Conservation (phyloP, 2,888 invertebrate species). For the Cryptocephalus primarius region DNA sequence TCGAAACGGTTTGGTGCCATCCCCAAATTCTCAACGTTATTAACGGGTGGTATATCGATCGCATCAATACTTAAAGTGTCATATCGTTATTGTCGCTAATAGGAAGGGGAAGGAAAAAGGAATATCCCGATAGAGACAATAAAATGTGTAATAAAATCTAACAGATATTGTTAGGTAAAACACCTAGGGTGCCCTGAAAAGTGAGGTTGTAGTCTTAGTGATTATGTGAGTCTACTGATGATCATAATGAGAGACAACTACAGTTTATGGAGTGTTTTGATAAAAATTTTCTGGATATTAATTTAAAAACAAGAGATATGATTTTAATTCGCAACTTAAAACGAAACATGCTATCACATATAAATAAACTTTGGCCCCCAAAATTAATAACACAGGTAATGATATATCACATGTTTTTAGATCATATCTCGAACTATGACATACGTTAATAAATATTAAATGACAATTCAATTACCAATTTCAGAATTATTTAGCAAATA, state of each 20-base stretch:
- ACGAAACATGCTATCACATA: no score
- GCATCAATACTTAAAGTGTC: background rate
- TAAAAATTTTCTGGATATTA: no score
- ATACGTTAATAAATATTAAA: no score
- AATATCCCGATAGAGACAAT: background rate
- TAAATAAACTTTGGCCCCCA: no score
- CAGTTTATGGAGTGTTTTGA: no score
- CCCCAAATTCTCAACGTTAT: background rate
- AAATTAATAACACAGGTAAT: no score
- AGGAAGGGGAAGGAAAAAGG: background rate
- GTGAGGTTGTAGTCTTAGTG: conserved; percentile 17
- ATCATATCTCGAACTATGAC: no score
- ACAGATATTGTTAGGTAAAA: conserved; percentile 1
- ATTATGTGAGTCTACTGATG: conserved; percentile 27
- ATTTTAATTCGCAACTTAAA: no score
- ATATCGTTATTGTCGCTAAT: background rate
- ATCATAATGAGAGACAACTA: conserved; percentile 6
- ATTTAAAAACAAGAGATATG: no score
- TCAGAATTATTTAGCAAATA: no score
- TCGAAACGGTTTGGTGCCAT: background rate
- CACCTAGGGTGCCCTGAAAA: conserved; percentile 11
- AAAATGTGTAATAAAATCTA: background rate
- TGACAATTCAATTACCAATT: no score
- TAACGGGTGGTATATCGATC: background rate
- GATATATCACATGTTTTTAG: no score